Conservation (phyloP, 1,140 invertebrate genomes). For the Papilio xuthus region DNA sequence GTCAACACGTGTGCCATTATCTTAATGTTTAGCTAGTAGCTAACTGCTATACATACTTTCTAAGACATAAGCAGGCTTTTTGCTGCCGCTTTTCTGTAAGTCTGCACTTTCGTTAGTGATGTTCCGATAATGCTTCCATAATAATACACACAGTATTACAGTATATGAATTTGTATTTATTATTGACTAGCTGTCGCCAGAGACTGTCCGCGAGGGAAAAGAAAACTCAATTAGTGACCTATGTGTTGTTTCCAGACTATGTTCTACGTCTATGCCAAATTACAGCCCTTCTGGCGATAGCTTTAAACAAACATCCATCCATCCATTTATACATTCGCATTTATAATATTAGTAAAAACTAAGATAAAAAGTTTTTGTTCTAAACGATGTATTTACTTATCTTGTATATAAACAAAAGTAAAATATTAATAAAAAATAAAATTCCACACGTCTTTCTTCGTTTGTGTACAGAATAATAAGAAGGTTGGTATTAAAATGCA, state of each 20-base stretch:
- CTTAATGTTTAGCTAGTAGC: slow-evolving; percentile 15
- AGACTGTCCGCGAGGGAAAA: too few relatives aligned
- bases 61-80: slow-evolving; percentile 26
- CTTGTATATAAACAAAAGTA: neutral
- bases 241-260: too few relatives aligned
- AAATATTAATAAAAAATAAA: slow-evolving; percentile 19
- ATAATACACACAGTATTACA: neutral
- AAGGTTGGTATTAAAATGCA: slow-evolving; percentile 33
- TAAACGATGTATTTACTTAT: neutral
- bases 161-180: neutral
- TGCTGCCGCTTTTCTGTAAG: neutral
- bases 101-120: slow-evolving; percentile 1
- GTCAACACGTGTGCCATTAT: slow-evolving; percentile 24
- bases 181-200: too few relatives aligned
- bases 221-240: too few relatives aligned
- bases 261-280: too few relatives aligned
- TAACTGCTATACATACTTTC: slow-evolving; percentile 12
- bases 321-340: too few relatives aligned
- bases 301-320: too few relatives aligned
- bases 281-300: too few relatives aligned
- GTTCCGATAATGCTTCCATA: neutral
- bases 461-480: slow-evolving; percentile 25
- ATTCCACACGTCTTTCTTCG: slow-evolving; percentile 13
- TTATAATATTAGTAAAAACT: too few relatives aligned
- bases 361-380: too few relatives aligned